Evolutionary conservation across 2,113 vertebrate genomes (phyloP).

Genomic region (Mugil cephalus): DNA sequence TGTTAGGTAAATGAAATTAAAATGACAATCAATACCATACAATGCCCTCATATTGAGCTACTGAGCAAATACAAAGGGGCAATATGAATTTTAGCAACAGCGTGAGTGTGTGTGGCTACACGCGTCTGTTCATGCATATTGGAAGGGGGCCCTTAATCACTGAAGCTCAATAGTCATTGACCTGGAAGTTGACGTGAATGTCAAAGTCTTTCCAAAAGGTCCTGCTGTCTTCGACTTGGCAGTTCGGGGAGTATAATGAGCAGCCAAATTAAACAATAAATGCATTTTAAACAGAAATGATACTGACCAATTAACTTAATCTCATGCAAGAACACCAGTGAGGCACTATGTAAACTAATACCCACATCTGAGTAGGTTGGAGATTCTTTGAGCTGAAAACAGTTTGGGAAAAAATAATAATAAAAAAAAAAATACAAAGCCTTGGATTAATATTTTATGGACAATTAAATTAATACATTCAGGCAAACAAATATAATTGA

Average conservation of each 20-base stretch:
- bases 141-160: constrained; percentile 78
- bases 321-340: not conserved
- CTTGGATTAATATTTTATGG: too few species aligned
- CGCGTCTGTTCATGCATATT: constrained; percentile 74
- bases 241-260: constrained; percentile 45
- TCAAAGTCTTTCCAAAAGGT: constrained; percentile 75
- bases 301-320: constrained; percentile 32
- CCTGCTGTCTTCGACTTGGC: constrained; percentile 72
- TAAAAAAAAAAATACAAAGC: too few species aligned
- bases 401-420: not conserved
- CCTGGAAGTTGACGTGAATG: constrained; percentile 82
- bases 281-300: constrained; percentile 26
- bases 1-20: constrained; percentile 79
- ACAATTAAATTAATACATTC: too few species aligned
- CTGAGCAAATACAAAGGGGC: constrained; percentile 77
- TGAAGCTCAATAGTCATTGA: constrained; percentile 79
- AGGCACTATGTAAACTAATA: not conserved
- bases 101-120: constrained; percentile 64
- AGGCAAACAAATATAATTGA: too few species aligned
- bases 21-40: constrained; percentile 80
- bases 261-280: constrained; percentile 51
- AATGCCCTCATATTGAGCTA: constrained; percentile 77
- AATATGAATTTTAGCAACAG: constrained; percentile 72
- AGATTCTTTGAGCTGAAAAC: not conserved
- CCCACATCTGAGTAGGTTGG: not conserved